Percentiles rank a stretch among this genome's conserved stretches.
phyloP scores from a whole-genome alignment of 2,797 vertebrate species.

The Smutsia gigantea region DNA sequence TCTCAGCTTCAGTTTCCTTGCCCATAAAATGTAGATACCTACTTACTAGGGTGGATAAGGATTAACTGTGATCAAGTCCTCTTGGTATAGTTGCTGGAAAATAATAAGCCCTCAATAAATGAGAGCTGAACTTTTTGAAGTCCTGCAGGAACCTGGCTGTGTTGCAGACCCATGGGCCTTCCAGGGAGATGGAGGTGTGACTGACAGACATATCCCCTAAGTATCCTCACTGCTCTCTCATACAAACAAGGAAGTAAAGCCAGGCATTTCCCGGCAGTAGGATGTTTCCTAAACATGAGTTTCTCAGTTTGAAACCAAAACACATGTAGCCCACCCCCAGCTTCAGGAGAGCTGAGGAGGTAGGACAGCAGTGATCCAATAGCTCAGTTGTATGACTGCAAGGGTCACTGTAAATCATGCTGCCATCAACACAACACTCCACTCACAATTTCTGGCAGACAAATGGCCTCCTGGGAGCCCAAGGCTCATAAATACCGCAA shows the following conservation, averaged over 20 bases:
- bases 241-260: not conserved
- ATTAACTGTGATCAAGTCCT: not conserved
- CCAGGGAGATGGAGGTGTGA: not conserved
- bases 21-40: not conserved
- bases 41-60: not conserved
- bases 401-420: not conserved
- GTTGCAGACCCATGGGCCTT: not conserved
- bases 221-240: not conserved
- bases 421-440: not conserved
- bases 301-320: constrained; percentile 30
- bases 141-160: not conserved
- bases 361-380: not conserved
- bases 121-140: not conserved
- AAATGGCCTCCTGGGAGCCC: not conserved
- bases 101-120: not conserved
- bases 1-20: not conserved
- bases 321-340: not conserved
- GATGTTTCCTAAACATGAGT: not conserved
- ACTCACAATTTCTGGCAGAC: constrained; percentile 38
- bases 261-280: constrained; percentile 15
- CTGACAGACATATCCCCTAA: not conserved
- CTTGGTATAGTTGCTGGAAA: not conserved
- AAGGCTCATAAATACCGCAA: constrained; percentile 10
- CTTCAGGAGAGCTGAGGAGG: not conserved
- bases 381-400: not conserved